Percentiles rank a stretch among this genome's conserved stretches.
Conservation (phyloP, 2,888 invertebrate species). For the Calephelis perditalis region DNA sequence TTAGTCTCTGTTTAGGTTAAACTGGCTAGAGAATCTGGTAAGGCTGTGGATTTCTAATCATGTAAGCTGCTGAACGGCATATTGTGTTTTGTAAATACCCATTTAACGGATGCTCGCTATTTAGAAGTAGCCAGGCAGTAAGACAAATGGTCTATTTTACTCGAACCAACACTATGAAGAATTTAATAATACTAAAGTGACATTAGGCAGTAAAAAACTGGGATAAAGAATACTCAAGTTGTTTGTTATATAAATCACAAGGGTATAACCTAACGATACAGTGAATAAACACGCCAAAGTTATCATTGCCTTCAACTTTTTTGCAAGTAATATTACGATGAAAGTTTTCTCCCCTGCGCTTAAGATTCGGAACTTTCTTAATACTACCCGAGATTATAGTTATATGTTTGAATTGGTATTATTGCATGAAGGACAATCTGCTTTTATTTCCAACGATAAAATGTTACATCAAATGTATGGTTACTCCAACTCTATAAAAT, state of each 20-base stretch:
- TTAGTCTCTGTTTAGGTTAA: too few relatives aligned
- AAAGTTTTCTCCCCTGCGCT: slow-evolving; percentile 55
- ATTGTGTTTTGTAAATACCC: too few relatives aligned
- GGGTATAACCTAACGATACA: not conserved
- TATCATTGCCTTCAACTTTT: slow-evolving; percentile 57
- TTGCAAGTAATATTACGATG: slow-evolving; percentile 61
- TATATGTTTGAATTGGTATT: slow-evolving; percentile 51
- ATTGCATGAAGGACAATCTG: slow-evolving; percentile 66
- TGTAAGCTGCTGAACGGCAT: too few relatives aligned
- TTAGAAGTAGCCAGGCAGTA: too few relatives aligned
- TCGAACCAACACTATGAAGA: not conserved
- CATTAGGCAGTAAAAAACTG: not conserved
- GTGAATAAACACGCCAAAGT: slow-evolving; percentile 45
- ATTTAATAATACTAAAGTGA: not conserved
- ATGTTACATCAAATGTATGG: slow-evolving; percentile 27
- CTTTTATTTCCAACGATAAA: slow-evolving; percentile 65
- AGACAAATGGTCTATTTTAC: too few relatives aligned
- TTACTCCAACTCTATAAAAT: slow-evolving; percentile 25
- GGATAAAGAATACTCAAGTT: not conserved
- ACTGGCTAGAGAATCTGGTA: too few relatives aligned
- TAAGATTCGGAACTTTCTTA: slow-evolving; percentile 71
- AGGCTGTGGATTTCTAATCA: too few relatives aligned
- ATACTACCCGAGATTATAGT: slow-evolving; percentile 68
- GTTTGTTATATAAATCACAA: slow-evolving; percentile 3
- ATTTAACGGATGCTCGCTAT: too few relatives aligned